Percentiles rank a stretch among this genome's conserved stretches.
phyloP scores from a whole-genome alignment of 2,797 vertebrate genomes.

The Neostethus bicornis region DNA sequence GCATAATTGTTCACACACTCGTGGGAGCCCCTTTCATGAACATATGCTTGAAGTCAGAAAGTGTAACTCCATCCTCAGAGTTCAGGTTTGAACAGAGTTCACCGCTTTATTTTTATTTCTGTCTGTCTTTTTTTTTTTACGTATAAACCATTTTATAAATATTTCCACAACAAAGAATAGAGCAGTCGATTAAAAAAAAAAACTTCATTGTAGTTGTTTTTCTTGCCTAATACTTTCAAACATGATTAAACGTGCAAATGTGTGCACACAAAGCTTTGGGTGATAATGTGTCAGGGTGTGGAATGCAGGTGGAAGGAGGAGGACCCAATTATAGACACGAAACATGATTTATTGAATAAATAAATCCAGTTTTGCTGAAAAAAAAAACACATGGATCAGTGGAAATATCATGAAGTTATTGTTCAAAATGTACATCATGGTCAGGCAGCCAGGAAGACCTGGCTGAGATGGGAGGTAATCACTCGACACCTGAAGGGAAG shows the following conservation, averaged over 20 bases:
- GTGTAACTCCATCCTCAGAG: neutral
- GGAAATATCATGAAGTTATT: too few relatives aligned
- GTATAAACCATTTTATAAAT: slow-evolving; percentile 56
- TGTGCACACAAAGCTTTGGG: too few relatives aligned
- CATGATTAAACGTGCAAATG: slow-evolving; percentile 6
- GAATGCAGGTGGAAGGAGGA: too few relatives aligned
- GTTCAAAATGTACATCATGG: too few relatives aligned
- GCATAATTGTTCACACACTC: neutral
- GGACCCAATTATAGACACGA: too few relatives aligned
- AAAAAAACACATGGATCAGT: too few relatives aligned
- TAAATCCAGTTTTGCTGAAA: too few relatives aligned
- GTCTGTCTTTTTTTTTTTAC: slow-evolving; percentile 25
- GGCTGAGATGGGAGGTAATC: too few relatives aligned
- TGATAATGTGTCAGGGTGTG: too few relatives aligned
- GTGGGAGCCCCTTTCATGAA: neutral
- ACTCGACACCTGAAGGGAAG: too few relatives aligned
- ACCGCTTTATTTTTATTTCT: slow-evolving; percentile 28
- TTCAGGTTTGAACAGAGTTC: neutral
- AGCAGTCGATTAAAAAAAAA: slow-evolving; percentile 73
- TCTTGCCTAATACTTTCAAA: slow-evolving; percentile 57
- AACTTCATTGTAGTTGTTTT: slow-evolving; percentile 63
- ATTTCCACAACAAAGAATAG: slow-evolving; percentile 71
- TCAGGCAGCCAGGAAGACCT: too few relatives aligned
- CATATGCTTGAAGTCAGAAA: neutral
- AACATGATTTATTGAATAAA: too few relatives aligned